Base-by-base conservation (phyloP, 2,113 vertebrate genomes). In the Istiophorus platypterus region DNA sequence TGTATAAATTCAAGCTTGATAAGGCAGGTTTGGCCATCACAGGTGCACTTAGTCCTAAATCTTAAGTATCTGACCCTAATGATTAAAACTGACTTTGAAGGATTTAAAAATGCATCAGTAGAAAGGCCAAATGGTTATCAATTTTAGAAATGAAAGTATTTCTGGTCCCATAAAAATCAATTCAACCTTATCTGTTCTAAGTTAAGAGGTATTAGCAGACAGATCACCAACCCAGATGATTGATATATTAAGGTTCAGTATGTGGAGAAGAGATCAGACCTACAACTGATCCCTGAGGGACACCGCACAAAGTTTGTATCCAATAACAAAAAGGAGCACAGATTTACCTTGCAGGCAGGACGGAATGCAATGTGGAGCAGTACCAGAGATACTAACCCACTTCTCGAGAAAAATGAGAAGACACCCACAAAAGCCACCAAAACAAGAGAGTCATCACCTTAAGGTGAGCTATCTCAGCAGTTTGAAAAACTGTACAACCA, bases 361-460 rank as follows among this genome's bases (percentile, higher is more conserved):
- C 31, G 34, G 59, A 54, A 58, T 51, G 29, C 29, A 41, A 79
- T 45, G 62, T 49, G n/a, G 14, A 82, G 79, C 68, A 63, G 47
- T n/a, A 57, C 54, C 26, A 39, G 27, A 71, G 22, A 82, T 7
- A 18, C 31, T 68, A 81, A 84, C 52, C 9, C 12, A 47, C n/a
- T 41, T 13, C 70, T 76, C 17, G 12, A 87, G 72, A 91, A 74
- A 82, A 86, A 78, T 45, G 52, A 76, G 42, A 66, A 42, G 49
- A 92, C 88, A 84, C 91, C 91, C 91, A 89, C 92, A 90, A 22
- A 75, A 75, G 82, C 88, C 87, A 76, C 91, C 76, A 89, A 91
- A 91, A 87, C 91, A 89, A 89, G 68, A 84, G 42, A 59, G 31
- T 81, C 66, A 27, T 90, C 82, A 72, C 34, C 17, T 45, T 59